A percentile compares a stretch with the other conserved stretches of the same genome.
Conservation (phyloP, 2,113 vertebrate species). For the Hemibagrus wyckioides region DNA sequence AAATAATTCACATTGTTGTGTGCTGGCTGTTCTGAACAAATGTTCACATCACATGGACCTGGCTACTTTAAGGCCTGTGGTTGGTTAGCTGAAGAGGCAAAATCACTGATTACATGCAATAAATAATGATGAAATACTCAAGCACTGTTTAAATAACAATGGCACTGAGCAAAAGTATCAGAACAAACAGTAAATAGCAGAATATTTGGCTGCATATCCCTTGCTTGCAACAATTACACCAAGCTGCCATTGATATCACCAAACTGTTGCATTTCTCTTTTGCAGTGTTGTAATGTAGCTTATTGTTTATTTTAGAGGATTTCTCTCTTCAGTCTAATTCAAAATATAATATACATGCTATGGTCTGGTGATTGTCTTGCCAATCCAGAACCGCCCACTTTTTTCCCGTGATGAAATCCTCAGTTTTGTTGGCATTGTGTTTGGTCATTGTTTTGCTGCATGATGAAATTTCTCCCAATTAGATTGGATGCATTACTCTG, state of each 20-base stretch:
- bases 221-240: not conserved
- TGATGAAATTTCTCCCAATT: not conserved
- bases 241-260: not conserved
- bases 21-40: slow-evolving; percentile 3
- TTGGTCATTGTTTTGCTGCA: not conserved
- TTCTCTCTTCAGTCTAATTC: not conserved
- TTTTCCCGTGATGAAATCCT: not conserved
- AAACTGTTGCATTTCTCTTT: not conserved
- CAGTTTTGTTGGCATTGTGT: not conserved
- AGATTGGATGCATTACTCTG: not conserved
- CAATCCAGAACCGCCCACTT: not conserved
- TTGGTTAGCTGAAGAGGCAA: not conserved
- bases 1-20: not conserved
- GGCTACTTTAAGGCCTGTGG: not conserved
- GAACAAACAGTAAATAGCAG: not conserved
- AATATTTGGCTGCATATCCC: not conserved
- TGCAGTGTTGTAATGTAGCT: too few relatives aligned
- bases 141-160: not conserved
- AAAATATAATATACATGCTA: not conserved
- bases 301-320: too few relatives aligned
- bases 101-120: not conserved
- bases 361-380: not conserved
- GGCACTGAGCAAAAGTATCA: not conserved
- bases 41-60: slow-evolving; percentile 14
- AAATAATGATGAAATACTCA: not conserved